Evolutionary conservation across 2,888 invertebrate genomes (phyloP).

Genomic region (Lobophora halterata): DNA sequence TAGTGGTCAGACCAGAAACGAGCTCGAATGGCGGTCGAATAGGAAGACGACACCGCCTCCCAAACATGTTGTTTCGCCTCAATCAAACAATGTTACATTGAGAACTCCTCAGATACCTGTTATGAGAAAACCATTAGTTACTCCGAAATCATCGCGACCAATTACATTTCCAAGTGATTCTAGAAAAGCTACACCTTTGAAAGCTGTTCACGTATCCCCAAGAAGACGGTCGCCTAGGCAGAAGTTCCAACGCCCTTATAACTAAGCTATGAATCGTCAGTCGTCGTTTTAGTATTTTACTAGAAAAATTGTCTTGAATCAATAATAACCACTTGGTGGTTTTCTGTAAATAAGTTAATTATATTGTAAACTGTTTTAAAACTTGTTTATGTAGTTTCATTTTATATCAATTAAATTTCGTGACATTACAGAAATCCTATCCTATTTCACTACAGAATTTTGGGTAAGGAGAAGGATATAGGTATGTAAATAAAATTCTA

Average conservation of each 20-base stretch:
- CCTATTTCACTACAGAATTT: not conserved
- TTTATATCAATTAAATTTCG: too few relatives aligned
- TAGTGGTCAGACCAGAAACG: slow-evolving; percentile 44
- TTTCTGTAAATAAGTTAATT: slow-evolving; percentile 53
- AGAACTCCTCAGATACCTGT: slow-evolving; percentile 73
- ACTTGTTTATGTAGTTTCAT: too few relatives aligned
- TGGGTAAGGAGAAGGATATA: not conserved
- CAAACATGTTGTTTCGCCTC: slow-evolving; percentile 62
- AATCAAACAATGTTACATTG: slow-evolving; percentile 35
- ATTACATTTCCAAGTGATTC: slow-evolving; percentile 59
- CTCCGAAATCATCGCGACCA: slow-evolving; percentile 78
- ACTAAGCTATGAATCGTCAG: slow-evolving; percentile 26
- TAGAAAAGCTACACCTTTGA: slow-evolving; percentile 81
- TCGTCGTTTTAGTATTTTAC: slow-evolving; percentile 20
- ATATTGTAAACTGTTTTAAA: slow-evolving; percentile 13
- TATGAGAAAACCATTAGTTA: slow-evolving; percentile 81
- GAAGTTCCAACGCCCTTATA: slow-evolving; percentile 44
- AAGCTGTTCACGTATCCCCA: slow-evolving; percentile 69
- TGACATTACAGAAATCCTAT: too few relatives aligned
- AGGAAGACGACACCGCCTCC: slow-evolving; percentile 55
- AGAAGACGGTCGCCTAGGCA: slow-evolving; percentile 67
- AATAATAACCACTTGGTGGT: slow-evolving; percentile 42
- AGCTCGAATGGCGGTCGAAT: slow-evolving; percentile 47
- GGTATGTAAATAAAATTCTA: slow-evolving; percentile 60
- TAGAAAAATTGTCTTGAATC: slow-evolving; percentile 28